Percentiles rank a stretch among this genome's conserved stretches.
Evolutionary conservation across 2,113 vertebrate species (phyloP).

Genomic region (Mustela lutreola): DNA sequence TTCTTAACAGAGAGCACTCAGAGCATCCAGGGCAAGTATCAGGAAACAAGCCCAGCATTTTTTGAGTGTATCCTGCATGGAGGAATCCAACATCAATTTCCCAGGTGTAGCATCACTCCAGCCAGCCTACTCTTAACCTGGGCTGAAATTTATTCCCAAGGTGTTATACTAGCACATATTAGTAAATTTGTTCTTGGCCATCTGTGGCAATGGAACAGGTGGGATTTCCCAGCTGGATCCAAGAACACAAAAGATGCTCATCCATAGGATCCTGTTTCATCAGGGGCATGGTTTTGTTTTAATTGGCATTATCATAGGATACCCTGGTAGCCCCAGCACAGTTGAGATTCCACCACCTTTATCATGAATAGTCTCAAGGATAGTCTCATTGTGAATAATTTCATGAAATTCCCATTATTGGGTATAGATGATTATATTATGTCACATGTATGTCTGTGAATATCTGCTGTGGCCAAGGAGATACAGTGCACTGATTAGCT

Average conservation of each 20-base stretch:
- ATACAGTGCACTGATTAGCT: not conserved
- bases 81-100: not conserved
- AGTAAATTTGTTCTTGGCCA: not conserved
- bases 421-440: not conserved
- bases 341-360: not conserved
- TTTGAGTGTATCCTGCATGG: not conserved
- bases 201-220: not conserved
- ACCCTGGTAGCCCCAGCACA: rapidly evolving
- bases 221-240: not conserved
- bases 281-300: not conserved
- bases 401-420: not conserved
- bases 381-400: not conserved
- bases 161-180: not conserved
- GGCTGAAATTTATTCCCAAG: not conserved
- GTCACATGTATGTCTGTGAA: not conserved
- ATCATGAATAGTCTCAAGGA: not conserved
- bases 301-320: not conserved
- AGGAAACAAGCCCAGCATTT: not conserved
- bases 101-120: not conserved
- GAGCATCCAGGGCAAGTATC: not conserved
- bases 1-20: not conserved
- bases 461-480: not conserved
- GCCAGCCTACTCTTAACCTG: not conserved
- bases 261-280: not conserved
- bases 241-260: not conserved